Conservation (phyloP, 1,140 invertebrate genomes). For the Drosophila funebris region DNA sequence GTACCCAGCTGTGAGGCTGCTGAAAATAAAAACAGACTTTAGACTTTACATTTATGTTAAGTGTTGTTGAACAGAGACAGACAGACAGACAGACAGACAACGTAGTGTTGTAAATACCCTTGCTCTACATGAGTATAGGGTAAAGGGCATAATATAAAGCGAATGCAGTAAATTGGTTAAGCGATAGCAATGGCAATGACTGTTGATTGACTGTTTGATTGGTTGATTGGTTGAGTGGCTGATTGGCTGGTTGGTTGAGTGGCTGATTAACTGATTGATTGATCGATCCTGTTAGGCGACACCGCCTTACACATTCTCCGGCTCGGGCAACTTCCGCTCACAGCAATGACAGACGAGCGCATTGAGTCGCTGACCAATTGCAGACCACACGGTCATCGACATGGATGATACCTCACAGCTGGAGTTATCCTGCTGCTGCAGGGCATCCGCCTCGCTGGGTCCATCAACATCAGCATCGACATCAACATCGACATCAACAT, state of each 20-base stretch:
- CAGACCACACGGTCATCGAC: slow-evolving; percentile 79
- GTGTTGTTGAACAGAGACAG: not conserved
- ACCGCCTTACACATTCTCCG: slow-evolving; percentile 77
- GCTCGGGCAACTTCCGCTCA: slow-evolving; percentile 81
- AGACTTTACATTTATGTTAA: not conserved
- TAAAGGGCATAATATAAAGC: too few relatives aligned
- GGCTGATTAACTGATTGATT: not conserved
- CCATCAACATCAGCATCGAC: not conserved
- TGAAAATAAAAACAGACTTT: not conserved
- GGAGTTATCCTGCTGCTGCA: slow-evolving; percentile 49
- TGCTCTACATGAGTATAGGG: not conserved
- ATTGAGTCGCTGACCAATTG: slow-evolving; percentile 76
- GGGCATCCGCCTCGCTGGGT: slow-evolving; percentile 41
- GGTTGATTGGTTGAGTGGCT: not conserved
- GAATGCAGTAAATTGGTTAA: not conserved
- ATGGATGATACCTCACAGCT: slow-evolving; percentile 80
- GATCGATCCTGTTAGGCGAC: not conserved
- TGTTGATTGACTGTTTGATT: not conserved
- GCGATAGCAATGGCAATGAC: slow-evolving; percentile 2
- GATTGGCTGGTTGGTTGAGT: not conserved
- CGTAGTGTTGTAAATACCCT: not conserved
- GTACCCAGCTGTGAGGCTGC: not conserved
- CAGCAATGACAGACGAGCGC: slow-evolving; percentile 83
- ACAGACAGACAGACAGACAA: not conserved
- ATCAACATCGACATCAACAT: slow-evolving; percentile 11